Conservation (phyloP, 1,140 invertebrate genomes). For the Calliopsis andreniformis region DNA sequence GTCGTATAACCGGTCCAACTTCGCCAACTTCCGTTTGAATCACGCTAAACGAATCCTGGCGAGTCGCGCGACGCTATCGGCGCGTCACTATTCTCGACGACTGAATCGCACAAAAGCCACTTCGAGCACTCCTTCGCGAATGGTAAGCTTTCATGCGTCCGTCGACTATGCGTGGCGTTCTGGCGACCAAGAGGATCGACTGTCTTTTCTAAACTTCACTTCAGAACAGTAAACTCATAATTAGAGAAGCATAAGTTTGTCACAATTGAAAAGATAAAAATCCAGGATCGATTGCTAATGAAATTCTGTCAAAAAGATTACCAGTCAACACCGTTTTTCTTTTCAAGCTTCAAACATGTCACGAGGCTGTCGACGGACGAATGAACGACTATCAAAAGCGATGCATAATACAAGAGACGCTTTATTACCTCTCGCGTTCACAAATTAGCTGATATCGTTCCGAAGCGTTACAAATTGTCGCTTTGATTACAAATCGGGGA, state of each 20-base stretch:
- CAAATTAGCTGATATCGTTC: conserved; percentile 30
- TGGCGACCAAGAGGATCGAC: conserved; percentile 1
- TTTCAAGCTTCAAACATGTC: not conserved
- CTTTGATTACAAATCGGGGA: conserved; percentile 21
- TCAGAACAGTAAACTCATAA: too few species aligned
- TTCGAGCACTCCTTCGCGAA: conserved; percentile 36
- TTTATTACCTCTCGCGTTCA: conserved; percentile 35
- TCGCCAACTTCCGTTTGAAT: conserved; percentile 64
- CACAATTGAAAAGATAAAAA: too few species aligned
- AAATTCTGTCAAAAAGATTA: not conserved
- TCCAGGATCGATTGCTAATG: too few species aligned
- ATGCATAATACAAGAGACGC: conserved; percentile 28
- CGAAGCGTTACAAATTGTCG: conserved; percentile 22
- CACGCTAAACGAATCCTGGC: conserved; percentile 62
- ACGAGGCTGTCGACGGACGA: not conserved
- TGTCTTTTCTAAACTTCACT: conserved; percentile 4
- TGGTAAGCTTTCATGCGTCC: conserved; percentile 37
- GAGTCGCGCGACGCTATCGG: conserved; percentile 61
- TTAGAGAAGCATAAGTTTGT: too few species aligned
- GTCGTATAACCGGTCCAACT: conserved; percentile 56
- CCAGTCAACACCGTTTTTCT: not conserved
- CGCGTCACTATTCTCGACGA: conserved; percentile 54
- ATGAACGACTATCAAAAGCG: not conserved
- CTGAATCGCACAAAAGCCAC: conserved; percentile 60
- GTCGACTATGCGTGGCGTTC: not conserved